Evolutionary conservation across 2,113 vertebrate species (phyloP).

Genomic region (Oxygymnocypris stewartii): DNA sequence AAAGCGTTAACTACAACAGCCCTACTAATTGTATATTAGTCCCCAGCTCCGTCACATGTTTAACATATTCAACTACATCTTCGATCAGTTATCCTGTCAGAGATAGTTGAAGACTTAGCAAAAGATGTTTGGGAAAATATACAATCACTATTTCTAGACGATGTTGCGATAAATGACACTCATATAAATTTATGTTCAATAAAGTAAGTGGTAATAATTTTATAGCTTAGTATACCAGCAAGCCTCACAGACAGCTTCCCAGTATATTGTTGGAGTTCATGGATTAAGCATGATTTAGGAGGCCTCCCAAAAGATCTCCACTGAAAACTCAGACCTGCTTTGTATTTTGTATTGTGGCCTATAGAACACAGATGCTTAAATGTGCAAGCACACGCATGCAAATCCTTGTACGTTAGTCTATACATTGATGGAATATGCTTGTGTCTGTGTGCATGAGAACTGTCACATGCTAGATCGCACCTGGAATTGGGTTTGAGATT

Average conservation of each 20-base stretch:
- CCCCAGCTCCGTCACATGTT: not conserved
- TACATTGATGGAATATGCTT: not conserved
- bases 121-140: not conserved
- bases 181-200: not conserved
- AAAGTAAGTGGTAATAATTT: conserved; percentile 3
- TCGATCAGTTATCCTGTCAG: conserved; percentile 10
- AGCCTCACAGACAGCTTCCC: not conserved
- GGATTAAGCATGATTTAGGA: not conserved
- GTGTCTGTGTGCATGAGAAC: not conserved
- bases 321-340: not conserved
- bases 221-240: not conserved
- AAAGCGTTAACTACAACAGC: not conserved
- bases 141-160: not conserved
- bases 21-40: conserved; percentile 18
- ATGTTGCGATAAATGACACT: not conserved
- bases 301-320: not conserved
- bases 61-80: not conserved
- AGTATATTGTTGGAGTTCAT: conserved; percentile 4
- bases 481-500: conserved; percentile 98
- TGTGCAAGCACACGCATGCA: not conserved
- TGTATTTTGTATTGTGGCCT: not conserved
- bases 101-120: not conserved
- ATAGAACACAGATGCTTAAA: not conserved
- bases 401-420: not conserved
- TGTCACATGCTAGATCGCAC: conserved; percentile 65